Base-by-base conservation (phyloP, 2,113 vertebrate genomes). In the Todiramphus saurophagus region DNA sequence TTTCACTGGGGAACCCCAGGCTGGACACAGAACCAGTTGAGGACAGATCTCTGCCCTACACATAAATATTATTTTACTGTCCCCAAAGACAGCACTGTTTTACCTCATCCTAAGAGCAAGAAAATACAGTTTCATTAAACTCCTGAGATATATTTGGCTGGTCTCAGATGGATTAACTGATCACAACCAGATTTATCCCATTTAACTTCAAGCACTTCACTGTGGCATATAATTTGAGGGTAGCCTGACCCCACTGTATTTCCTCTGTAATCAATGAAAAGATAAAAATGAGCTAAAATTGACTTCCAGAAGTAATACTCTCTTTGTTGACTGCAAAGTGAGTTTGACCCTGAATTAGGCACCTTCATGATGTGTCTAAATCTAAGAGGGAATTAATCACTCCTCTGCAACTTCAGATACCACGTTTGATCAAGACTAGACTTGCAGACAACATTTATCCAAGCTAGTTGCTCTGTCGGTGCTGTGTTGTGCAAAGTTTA, bases 171-270 rank as follows among this genome's bases (percentile, higher is more conserved):
- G 48, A 92, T 83, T 92, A 90, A 66, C 44, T 76, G 81, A 51
- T 94, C 90, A 76, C 69, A 72, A 60, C 35, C 75, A 96, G 63
- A 90, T 92, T 93, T 89, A 94, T 90, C 35, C 89, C 51, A 53
- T 39, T 94, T 86, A 75, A 89, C 55, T 81, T 77, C 79, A 94
- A 86, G 55, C 9, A 83, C 19, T 77, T 74, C 4, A 1, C 30
- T 84, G 16, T 70, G 77, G 24, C 33, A n/a, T 64, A 78, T 78
- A 83, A 83, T 83, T 89, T 81, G 60, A 96, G 19, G 10, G 51
- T 75, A 89, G 37, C 11, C 62, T 93, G 87, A 95, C 60, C 53
- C 43, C 77, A 68, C 59, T 68, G 8, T 46, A 48, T 59, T 90
- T 75, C 67, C 62, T 80, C 51, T 39, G 44, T 68, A 86, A 84